Conservation (phyloP, 2,797 vertebrate species). For the Gallinago solitaria region DNA sequence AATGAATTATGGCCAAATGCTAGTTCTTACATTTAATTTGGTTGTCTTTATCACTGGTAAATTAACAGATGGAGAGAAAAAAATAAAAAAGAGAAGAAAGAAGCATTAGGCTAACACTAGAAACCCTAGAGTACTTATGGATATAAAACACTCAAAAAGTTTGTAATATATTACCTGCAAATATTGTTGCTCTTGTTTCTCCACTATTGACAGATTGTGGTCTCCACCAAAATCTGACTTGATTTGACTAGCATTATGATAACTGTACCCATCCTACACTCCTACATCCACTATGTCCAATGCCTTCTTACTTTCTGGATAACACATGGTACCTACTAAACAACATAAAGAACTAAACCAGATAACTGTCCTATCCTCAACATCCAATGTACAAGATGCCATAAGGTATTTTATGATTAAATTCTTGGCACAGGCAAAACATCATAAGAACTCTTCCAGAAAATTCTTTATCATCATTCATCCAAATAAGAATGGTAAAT, state of each 20-base stretch:
- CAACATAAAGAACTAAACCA: neutral
- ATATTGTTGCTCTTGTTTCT: neutral
- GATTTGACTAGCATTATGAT: neutral
- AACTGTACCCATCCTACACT: neutral
- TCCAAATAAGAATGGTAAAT: neutral
- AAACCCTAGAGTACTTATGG: neutral
- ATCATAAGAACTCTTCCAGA: neutral
- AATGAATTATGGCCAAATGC: neutral
- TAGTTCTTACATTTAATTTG: neutral
- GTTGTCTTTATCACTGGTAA: neutral
- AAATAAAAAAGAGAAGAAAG: neutral
- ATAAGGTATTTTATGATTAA: neutral
- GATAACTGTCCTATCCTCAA: neutral
- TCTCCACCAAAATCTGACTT: neutral
- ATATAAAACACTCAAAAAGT: neutral
- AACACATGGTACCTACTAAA: neutral
- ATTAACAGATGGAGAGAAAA: neutral
- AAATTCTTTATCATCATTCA: neutral
- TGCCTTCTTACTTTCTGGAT: neutral
- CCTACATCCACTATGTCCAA: neutral
- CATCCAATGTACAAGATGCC: neutral
- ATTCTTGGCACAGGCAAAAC: neutral
- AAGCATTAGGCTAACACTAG: neutral
- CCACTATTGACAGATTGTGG: neutral
- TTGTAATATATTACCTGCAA: neutral